These are phyloP conservation scores for Pasiphila rectangulata DNA, from an alignment of 2,888 invertebrate species.

Conservation along the genomic window DNA sequence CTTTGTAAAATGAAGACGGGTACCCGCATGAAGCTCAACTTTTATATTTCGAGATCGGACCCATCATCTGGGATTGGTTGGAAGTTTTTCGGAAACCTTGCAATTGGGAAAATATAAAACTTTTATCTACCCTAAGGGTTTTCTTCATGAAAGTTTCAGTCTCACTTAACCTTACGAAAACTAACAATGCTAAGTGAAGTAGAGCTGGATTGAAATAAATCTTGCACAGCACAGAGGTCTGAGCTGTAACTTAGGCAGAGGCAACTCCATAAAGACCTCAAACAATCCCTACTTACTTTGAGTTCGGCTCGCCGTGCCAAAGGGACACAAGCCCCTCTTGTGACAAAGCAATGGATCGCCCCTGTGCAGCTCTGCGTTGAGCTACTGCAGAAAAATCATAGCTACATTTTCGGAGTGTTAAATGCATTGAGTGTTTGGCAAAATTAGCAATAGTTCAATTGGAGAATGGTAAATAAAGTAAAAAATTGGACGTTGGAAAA, in stretches of 20 bases:
- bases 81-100: conserved; percentile 20
- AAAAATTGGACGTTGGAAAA: too few species aligned
- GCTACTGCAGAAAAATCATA: conserved; percentile 50
- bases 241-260: conserved; percentile 1
- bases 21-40: conserved; percentile 69
- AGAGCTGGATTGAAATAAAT: background rate
- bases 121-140: too few species aligned
- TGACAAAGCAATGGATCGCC: conserved; percentile 59
- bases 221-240: conserved; percentile 2
- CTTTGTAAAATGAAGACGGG: conserved; percentile 52
- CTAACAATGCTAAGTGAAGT: background rate
- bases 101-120: background rate
- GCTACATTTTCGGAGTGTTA: conserved; percentile 25
- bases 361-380: conserved; percentile 49
- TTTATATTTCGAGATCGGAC: conserved; percentile 64
- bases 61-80: conserved; percentile 39
- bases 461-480: too few species aligned
- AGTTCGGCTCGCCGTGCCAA: conserved; percentile 36
- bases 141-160: too few species aligned
- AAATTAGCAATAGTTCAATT: too few species aligned
- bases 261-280: conserved; percentile 21
- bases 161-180: too few species aligned
- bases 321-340: conserved; percentile 61
- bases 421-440: background rate
- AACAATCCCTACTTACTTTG: conserved; percentile 39